Evolutionary conservation across 2,113 vertebrate genomes (phyloP), one percentile per base, ranked within the genome.

Genomic region (Puma concolor): DNA sequence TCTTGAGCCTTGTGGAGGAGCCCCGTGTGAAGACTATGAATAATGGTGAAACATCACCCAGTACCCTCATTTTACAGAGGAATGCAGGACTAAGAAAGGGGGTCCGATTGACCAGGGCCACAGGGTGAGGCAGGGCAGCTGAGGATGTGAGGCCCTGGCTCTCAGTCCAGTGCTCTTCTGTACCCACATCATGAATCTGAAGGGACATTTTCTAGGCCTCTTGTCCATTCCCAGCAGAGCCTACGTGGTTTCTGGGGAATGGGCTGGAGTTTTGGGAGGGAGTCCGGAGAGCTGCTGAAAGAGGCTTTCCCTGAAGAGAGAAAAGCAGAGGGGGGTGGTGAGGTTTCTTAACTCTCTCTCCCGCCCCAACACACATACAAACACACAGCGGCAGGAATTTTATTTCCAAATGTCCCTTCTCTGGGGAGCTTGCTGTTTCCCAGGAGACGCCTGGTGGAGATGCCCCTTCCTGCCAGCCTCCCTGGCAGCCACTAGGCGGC

Each of bases 401-500:
- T 95, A 91, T 94, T 98, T 92, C 90, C 87, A 92, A 96, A 96
- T 77, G 90, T 96, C 93, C 91, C 67, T 97, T 95, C 96, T 95
- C 95, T 69, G 38, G 92, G 95, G 83, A 97, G 90, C 33, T 90
- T 12, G 31, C 85, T 66, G 96, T 97, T 96, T 97, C 97, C 97
- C 97, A 88, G 95, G 97, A 98, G 97, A 98, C 9, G 33, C 71
- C 74, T 60, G 76, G 48, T 76, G n/a, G 79, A 97, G 97, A 88
- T 91, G 96, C 84, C 97, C 96, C 94, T 97, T 98, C 90, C 93
- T 98, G 97, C 91, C 97, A 98, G 95, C 54, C 31, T 96, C 76
- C 31, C 72, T 96, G 90, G 95, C 95, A 96, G 96, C 98, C 98
- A 96, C 98, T 98, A 98, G 98, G 98, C 19, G 98, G 98, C 98